Evolutionary conservation across 2,888 invertebrate genomes (phyloP), one percentile per base, ranked within the genome.

Genomic region (Apamea anceps): DNA sequence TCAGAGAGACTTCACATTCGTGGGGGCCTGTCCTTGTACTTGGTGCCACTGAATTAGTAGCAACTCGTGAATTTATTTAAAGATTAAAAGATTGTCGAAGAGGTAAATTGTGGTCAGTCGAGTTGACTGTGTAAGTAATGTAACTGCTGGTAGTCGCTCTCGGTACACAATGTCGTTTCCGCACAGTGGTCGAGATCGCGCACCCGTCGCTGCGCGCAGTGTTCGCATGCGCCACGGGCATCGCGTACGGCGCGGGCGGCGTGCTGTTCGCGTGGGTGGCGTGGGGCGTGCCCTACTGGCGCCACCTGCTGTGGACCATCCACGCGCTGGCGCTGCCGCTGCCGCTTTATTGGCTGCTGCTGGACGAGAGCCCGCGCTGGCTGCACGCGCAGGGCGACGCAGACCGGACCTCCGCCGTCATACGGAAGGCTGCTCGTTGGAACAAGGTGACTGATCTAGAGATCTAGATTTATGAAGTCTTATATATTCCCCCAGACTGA

Each of bases 341-440:
- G 86, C 94, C 98, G 68, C 93, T 97, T 21, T 98, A 98, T 93
- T 97, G 98, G 90, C 97, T 98, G 97, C 92, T 98, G 70, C 92
- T 98, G 51, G 98, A 98, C 51, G 98, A 98, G 95, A 98, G 98
- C 87, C 96, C 98, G 72, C 97, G 98, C 89, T 99, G 99, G 99
- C 96, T 98, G 77, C 95, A 98, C 75, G 97, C 97, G 21, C 97
- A 97, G 78, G 97, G 97, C 4, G 95, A 97, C 80, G 94, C 95
- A 25, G 95, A 97, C 0, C 96, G 97, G 65, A 98, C 98, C 0
- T 97, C 97, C 75, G 92, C 92, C 6, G 97, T 98, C 32, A 94
- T 98, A 21, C 95, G 96, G 25, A 97, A 97, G 88, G 98, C 98
- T 3, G 98, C 98, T 0, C 94, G 94, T 75, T 96, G 98, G 81